phyloP scores from a whole-genome alignment of 1,140 invertebrate genomes.

The Megathymus violae region DNA sequence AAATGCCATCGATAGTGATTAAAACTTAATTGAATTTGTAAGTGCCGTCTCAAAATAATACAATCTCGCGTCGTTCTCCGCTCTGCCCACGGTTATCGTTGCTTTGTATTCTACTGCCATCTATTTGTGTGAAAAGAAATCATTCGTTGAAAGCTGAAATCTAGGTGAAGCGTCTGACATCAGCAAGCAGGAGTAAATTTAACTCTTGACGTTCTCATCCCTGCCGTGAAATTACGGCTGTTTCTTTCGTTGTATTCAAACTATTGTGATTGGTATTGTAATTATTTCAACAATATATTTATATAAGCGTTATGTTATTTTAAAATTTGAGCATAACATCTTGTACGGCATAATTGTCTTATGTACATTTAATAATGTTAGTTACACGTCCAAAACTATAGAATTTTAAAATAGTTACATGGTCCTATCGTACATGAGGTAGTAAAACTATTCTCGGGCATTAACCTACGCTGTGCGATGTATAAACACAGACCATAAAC shows the following conservation, averaged over 20 bases:
- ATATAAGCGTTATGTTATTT: no score
- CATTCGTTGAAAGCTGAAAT: slow-evolving; percentile 67
- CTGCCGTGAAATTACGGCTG: slow-evolving; percentile 57
- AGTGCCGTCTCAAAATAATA: slow-evolving; percentile 6
- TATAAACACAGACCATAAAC: slow-evolving; percentile 29
- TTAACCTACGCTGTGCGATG: slow-evolving; percentile 20
- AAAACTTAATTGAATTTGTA: slow-evolving; percentile 2
- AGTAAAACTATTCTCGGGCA: slow-evolving; percentile 22
- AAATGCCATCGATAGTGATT: background rate
- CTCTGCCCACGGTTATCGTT: slow-evolving; percentile 31
- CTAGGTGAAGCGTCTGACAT: slow-evolving; percentile 82
- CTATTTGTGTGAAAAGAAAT: slow-evolving; percentile 69
- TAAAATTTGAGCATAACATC: no score
- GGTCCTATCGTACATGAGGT: no score
- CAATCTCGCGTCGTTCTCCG: slow-evolving; percentile 22
- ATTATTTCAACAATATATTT: slow-evolving; percentile 20
- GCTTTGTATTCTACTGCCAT: slow-evolving; percentile 67
- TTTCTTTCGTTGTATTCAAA: slow-evolving; percentile 53
- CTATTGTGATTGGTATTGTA: slow-evolving; percentile 46
- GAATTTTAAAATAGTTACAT: background rate
- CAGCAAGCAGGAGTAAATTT: slow-evolving; percentile 78
- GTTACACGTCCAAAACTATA: background rate
- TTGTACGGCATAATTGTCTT: no score
- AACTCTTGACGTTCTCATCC: slow-evolving; percentile 77
- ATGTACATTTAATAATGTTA: no score